Evolutionary conservation across 2,888 invertebrate species (phyloP).

Genomic region (Catonia carolina): DNA sequence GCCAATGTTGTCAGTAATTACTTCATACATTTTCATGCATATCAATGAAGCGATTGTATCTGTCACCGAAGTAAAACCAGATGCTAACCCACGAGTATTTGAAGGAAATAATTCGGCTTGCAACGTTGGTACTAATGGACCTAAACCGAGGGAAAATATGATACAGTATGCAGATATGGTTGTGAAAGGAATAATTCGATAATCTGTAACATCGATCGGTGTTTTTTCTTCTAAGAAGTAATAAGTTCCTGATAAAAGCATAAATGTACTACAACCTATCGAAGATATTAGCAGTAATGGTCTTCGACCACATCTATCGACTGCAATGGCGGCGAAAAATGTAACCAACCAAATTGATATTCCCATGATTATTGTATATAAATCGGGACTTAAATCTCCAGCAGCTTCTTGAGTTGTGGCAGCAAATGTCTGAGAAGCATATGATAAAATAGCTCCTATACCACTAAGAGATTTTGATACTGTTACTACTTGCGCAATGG

Average conservation of each 20-base stretch:
- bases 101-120: slow-evolving; percentile 58
- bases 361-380: slow-evolving; percentile 25
- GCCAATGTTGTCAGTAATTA: slow-evolving; percentile 27
- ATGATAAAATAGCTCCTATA: slow-evolving; percentile 24
- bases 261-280: slow-evolving; percentile 24
- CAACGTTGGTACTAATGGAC: slow-evolving; percentile 53
- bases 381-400: slow-evolving; percentile 14
- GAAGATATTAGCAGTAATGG: slow-evolving; percentile 25
- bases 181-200: slow-evolving; percentile 27
- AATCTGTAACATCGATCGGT: slow-evolving; percentile 23
- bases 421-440: slow-evolving; percentile 28
- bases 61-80: slow-evolving; percentile 51
- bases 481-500: slow-evolving; percentile 19
- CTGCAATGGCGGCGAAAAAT: slow-evolving; percentile 9
- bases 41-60: slow-evolving; percentile 51
- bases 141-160: slow-evolving; percentile 33
- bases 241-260: slow-evolving; percentile 23
- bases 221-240: slow-evolving; percentile 26
- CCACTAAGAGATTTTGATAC: slow-evolving; percentile 22
- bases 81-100: slow-evolving; percentile 54
- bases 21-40: slow-evolving; percentile 50
- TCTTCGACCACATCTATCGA: slow-evolving; percentile 22
- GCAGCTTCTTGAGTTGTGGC: slow-evolving; percentile 13
- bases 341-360: slow-evolving; percentile 12
- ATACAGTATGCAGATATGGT: slow-evolving; percentile 27